A percentile compares a stretch with the other conserved stretches of the same genome.
Conservation (phyloP, 2,888 invertebrate genomes). For the Pimpla rufipes region DNA sequence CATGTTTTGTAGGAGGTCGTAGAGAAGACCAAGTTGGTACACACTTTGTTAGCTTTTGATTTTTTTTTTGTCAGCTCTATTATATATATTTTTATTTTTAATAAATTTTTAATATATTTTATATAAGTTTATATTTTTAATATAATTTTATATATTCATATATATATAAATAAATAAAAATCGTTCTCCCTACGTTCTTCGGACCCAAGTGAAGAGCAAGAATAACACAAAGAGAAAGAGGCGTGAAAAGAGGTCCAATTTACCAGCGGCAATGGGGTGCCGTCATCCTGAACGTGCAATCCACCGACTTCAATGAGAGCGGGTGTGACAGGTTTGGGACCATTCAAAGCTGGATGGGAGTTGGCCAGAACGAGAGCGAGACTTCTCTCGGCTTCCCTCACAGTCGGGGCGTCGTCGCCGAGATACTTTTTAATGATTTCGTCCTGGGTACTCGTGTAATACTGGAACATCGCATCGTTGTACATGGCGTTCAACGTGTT, state of each 20-base stretch:
- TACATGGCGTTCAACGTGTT: conserved; percentile 68
- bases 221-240: not conserved
- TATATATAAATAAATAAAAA: not conserved
- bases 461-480: conserved; percentile 66
- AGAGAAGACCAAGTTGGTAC: no score
- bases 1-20: no score
- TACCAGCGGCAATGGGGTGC: conserved; percentile 71
- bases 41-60: no score
- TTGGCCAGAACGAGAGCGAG: conserved; percentile 86
- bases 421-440: conserved; percentile 73
- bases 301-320: conserved; percentile 87
- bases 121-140: no score
- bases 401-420: conserved; percentile 80
- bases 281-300: conserved; percentile 85
- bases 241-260: not conserved
- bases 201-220: not conserved
- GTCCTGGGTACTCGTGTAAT: conserved; percentile 71
- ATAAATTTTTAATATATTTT: no score
- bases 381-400: conserved; percentile 85
- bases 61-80: no score
- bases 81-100: no score
- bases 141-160: no score
- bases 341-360: conserved; percentile 86
- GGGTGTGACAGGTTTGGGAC: conserved; percentile 84
- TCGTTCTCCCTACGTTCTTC: not conserved